Base-by-base conservation (phyloP, 2,888 invertebrate genomes). In the Drosophila anomalata region DNA sequence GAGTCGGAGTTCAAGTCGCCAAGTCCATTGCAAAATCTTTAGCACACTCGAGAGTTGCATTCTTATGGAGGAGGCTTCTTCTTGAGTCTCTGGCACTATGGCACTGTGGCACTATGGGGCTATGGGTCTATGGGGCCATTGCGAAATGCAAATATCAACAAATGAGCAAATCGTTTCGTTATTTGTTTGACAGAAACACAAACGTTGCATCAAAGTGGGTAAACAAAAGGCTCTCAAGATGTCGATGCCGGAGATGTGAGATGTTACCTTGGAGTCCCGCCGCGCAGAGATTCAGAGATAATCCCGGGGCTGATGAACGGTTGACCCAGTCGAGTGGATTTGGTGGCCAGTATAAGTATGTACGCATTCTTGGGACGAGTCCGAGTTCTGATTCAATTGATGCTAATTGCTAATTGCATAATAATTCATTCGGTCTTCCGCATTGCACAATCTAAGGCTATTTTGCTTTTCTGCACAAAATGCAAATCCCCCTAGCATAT, bases 341-440 rank as follows among this genome's bases (percentile, higher is more conserved):
- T 66, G 48, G 48, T 53, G 78, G 70, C 73, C 69, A 76, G 79
- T 62, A 58, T 2, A 24, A 5, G 22, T 4, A 24, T 24, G 22
- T 4, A 53, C 67, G 73, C 65, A 82, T 85, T 81, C 80, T 61
- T 62, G 53, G 56, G 50, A 44, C 31, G 47, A 47, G 55, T 55
- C 24, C 42, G 36, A 55, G 51, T 68, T 71, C 62, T 77, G 67
- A 72, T 83, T 78, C 83, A 86, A 88, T 86, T 86, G 88, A 84
- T 82, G 86, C 86, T 84, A 88, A 88, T 84, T 88, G 87, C 87
- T 86, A 88, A 88, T 88, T 84, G 88, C 87, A 83, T 88, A 86
- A 88, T 84, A 86, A 82, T 88, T 85, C 87, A 87, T 84, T 84
- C 73, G 73, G 73, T 61, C 79, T 69, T 82, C 82, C 82, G 82